Conservation (phyloP, 2,113 vertebrate species). For the Zosterops japonicus region DNA sequence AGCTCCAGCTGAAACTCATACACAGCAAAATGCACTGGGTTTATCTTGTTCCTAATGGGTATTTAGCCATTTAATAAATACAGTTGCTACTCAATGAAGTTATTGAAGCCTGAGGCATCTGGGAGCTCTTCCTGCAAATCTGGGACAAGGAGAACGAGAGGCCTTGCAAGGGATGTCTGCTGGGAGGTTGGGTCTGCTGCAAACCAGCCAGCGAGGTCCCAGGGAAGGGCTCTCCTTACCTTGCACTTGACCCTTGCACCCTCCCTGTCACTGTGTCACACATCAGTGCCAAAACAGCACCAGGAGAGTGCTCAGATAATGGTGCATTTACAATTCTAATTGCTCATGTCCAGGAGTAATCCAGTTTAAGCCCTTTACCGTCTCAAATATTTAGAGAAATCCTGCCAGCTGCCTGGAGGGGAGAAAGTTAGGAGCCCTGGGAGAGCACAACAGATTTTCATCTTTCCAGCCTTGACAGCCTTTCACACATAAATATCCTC, state of each 20-base stretch:
- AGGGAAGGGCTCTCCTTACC: neutral
- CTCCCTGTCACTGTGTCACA: neutral
- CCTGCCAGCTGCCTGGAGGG: constrained; percentile 51
- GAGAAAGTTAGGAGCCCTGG: constrained; percentile 34
- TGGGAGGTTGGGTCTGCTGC: neutral
- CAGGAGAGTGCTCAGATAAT: constrained; percentile 8
- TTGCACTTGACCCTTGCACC: neutral
- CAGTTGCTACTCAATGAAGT: neutral
- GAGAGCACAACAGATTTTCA: constrained; percentile 49
- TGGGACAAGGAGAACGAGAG: neutral
- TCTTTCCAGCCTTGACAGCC: constrained; percentile 29
- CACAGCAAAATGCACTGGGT: neutral
- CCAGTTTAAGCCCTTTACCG: constrained; percentile 44
- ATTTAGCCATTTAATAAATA: neutral
- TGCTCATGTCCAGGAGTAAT: constrained; percentile 49
- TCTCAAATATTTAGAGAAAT: constrained; percentile 63
- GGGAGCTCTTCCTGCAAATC: neutral
- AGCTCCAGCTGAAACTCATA: neutral
- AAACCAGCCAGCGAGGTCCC: neutral
- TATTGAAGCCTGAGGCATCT: neutral
- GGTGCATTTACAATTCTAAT: constrained; percentile 53
- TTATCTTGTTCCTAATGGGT: neutral
- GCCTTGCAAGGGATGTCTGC: neutral
- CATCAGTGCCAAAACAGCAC: neutral
- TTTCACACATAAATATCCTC: neutral